Conservation (phyloP, 2,113 vertebrate genomes). For the Phalacrocorax pelagicus region DNA sequence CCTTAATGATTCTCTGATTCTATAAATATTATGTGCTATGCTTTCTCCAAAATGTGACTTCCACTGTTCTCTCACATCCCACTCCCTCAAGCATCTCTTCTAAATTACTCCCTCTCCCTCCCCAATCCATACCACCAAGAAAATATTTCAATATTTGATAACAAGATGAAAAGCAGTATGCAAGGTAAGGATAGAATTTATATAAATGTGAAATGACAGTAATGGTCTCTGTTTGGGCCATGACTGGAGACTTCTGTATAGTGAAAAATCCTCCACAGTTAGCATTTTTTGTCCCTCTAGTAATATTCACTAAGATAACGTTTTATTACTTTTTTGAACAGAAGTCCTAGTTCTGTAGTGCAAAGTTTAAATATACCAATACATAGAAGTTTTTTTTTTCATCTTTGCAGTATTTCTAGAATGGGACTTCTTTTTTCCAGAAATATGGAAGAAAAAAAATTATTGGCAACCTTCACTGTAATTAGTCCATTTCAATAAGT, state of each 20-base stretch:
- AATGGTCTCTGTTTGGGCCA: background rate
- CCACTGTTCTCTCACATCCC: background rate
- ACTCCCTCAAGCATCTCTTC: background rate
- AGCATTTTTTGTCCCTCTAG: background rate
- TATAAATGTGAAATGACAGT: slow-evolving; percentile 13
- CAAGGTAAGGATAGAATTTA: slow-evolving; percentile 15
- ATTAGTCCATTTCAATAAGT: background rate
- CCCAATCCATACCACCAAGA: background rate
- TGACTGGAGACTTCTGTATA: background rate
- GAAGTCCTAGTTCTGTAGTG: background rate
- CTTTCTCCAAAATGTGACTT: background rate
- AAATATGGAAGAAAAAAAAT: background rate
- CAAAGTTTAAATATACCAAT: background rate
- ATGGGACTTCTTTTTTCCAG: background rate
- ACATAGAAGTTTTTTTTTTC: background rate
- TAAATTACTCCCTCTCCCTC: background rate
- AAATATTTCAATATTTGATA: slow-evolving; percentile 10
- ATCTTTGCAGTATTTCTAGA: background rate
- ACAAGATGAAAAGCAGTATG: background rate
- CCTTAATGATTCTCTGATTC: too few relatives aligned
- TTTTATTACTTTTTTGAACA: background rate
- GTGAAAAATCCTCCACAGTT: background rate
- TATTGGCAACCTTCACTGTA: background rate
- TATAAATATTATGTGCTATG: background rate
- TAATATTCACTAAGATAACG: background rate